Evolutionary conservation across 2,113 vertebrate genomes (phyloP).

Genomic region (Lathamus discolor): DNA sequence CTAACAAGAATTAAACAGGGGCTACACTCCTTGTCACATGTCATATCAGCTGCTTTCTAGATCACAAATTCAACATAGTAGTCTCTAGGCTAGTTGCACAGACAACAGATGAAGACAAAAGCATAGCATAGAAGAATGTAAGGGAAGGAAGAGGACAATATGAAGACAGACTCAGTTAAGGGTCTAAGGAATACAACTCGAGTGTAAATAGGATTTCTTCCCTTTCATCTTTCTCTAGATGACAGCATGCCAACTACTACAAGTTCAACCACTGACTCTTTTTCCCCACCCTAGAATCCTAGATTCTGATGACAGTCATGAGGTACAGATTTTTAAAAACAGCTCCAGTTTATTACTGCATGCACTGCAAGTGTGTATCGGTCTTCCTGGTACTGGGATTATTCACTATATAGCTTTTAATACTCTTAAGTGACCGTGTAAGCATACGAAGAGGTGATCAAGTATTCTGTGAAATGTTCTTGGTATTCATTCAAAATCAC

Average conservation of each 20-base stretch:
- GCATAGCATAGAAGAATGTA: fast-evolving
- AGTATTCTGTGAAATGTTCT: background rate
- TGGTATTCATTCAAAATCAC: background rate
- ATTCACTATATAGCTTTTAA: background rate
- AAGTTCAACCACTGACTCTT: background rate
- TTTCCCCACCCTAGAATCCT: background rate
- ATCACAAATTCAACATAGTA: background rate
- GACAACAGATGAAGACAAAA: background rate
- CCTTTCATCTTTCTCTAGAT: background rate
- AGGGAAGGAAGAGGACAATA: fast-evolving
- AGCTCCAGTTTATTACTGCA: background rate
- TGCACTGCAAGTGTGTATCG: background rate
- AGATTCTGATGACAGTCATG: background rate
- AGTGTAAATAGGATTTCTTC: background rate
- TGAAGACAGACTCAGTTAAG: background rate
- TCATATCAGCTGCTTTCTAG: background rate
- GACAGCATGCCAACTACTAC: fast-evolving
- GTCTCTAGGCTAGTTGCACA: background rate
- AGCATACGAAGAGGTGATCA: background rate
- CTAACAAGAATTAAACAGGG: background rate
- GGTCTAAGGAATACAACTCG: background rate
- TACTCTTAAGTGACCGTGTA: background rate
- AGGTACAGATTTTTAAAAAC: background rate
- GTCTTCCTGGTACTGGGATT: background rate
- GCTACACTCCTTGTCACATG: background rate